Conservation (phyloP, 92 coral and sea anemone species). For the Porites evermanni region DNA sequence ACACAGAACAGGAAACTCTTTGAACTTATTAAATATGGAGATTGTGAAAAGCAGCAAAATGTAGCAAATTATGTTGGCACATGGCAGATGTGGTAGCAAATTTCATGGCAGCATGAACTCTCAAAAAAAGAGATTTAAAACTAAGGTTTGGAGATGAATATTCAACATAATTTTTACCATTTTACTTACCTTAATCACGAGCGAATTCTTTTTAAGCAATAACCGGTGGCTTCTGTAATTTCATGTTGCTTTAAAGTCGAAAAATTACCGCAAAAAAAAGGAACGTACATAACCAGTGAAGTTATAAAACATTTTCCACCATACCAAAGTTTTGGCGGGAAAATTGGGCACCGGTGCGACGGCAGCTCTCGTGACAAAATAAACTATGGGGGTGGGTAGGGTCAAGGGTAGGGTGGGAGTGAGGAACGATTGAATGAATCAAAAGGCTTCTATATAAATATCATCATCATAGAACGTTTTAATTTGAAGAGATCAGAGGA, state of each 20-base stretch:
- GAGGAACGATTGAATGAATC: no score
- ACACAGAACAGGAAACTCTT: no score
- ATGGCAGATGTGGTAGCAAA: no score
- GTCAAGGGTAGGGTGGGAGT: not conserved
- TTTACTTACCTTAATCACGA: slow-evolving; percentile 15
- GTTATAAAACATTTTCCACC: not conserved
- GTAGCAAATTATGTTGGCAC: no score
- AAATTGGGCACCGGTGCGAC: slow-evolving; percentile 6
- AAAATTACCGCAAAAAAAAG: no score
- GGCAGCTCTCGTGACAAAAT: slow-evolving; percentile 2
- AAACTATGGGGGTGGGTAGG: slow-evolving; percentile 2
- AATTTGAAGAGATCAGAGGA: no score
- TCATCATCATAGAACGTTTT: no score
- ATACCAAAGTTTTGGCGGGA: slow-evolving; percentile 37
- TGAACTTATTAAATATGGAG: no score
- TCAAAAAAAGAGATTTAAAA: no score
- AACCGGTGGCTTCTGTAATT: not conserved
- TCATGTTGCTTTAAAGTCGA: not conserved
- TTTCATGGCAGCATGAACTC: no score
- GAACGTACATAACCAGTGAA: not conserved
- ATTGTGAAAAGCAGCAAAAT: no score
- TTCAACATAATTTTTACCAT: not conserved
- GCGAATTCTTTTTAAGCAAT: not conserved
- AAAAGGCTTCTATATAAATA: no score
- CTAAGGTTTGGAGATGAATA: not conserved